Conservation (phyloP, 2,888 invertebrate genomes). For the Tenthredo distinguenda region DNA sequence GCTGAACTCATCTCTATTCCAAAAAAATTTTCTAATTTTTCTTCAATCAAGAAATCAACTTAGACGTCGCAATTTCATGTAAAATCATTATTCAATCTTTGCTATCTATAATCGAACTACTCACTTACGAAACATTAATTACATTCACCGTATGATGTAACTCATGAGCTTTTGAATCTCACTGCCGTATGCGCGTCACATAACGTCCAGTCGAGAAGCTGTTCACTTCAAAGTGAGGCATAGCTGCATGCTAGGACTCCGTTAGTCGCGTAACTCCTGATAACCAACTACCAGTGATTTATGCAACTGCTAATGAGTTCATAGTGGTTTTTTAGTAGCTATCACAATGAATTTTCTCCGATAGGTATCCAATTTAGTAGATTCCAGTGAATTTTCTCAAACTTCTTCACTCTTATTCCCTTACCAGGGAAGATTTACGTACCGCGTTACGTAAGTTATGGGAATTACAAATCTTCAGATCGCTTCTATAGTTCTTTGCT, state of each 20-base stretch:
- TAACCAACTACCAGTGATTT: constrained; percentile 15
- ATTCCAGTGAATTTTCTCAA: not conserved
- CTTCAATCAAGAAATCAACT: not conserved
- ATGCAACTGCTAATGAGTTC: not conserved
- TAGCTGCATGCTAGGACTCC: not conserved
- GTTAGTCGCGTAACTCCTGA: not conserved
- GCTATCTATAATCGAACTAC: not conserved
- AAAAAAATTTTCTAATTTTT: not conserved
- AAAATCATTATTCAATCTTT: not conserved
- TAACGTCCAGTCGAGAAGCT: constrained; percentile 14
- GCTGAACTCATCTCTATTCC: not conserved
- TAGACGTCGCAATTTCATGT: too few species aligned
- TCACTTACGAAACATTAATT: not conserved
- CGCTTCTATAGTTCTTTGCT: not conserved
- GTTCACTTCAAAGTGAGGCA: constrained; percentile 31
- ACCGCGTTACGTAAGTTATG: not conserved
- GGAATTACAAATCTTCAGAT: not conserved
- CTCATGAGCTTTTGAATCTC: not conserved
- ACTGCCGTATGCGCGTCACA: not conserved
- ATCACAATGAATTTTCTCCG: not conserved
- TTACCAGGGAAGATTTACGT: not conserved
- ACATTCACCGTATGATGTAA: not conserved
- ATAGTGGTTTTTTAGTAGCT: not conserved
- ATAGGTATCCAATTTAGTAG: not conserved
- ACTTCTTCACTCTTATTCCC: not conserved